Evolutionary conservation across 2,113 vertebrate genomes (phyloP), one percentile per base, ranked within the genome.

Genomic region (Callospermophilus lateralis): DNA sequence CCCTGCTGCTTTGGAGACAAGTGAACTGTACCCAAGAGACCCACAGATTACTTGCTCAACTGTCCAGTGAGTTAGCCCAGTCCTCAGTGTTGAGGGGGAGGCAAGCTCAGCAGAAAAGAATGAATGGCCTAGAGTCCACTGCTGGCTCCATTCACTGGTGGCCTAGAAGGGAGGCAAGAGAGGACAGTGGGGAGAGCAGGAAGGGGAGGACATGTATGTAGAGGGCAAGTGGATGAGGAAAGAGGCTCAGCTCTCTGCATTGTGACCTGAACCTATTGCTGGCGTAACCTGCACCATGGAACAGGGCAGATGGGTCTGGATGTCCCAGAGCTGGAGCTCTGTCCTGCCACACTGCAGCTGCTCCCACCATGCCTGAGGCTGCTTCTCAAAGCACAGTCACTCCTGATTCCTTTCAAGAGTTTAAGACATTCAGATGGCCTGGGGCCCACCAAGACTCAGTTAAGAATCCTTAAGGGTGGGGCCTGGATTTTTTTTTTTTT

Each of bases 201-300:
- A 61, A 24, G 58, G 28, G 28, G 51, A 53, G 34, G 20, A 68
- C 51, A 8, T 5, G 26, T 30, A 17, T 28, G 45, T 4, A 53
- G 42, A 72, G 20, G 53, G 13, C 24, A 4, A n/a, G 72, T 28
- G 16, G 63, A 30, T 11, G 61, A 84, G 28, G 83, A 84, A 68
- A 51, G 88, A n/a, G 45, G 37, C 45, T 0, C 15, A 79, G 83
- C 19, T 55, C 4, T 39, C 48, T 19, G 3, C 28, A 45, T 9
- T 19, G 24, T 22, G 55, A 73, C 55, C 9, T 1, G 8, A 74
- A 61, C 22, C 12, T 67, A 12, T 7, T 39, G 74, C 61, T 45
- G 15, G 13, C 3, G 9, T 19, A 48, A 5, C 58, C 37, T 15
- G 11, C 12, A 4, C 30, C 0, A 0, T 2, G 70, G 51, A 20